Evolutionary conservation across 35 echinoderm and acorn worm genomes (phyloP), one percentile per base, ranked within the genome.

Genomic region (Apostichopus japonicus): DNA sequence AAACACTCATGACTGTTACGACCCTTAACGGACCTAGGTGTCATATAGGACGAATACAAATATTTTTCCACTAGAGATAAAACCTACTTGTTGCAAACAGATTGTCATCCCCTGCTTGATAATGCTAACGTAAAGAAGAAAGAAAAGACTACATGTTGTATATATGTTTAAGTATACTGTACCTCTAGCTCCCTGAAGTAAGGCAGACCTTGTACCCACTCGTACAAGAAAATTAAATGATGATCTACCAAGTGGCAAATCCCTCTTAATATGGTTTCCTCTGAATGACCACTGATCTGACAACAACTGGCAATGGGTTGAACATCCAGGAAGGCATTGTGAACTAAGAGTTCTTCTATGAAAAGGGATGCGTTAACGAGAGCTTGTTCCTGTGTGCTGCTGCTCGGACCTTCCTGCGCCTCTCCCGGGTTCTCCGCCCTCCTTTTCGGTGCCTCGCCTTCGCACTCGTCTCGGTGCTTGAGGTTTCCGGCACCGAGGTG

Each of bases 161-260:
- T 44, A 44, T 44, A 44, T 44, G 33, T 44, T 44, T 0, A 44
- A 44, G 33, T 44, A 44, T 44, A 44, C 33, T 67, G 11, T 86
- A 98, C 96, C 96, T 92, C 91, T 56, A 95, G 59, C 24, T 98
- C 92, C 62, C 90, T 91, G 77, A 90, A 92, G 73, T 87, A 83
- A 10, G 96, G 94, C 80, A 98, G 55, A 25, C 57, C 84, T 14
- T 87, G 67, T 10, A 80, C 83, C 96, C 96, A 98, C 24, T 63
- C 56, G 56, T 91, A 80, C 55, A 98, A 16, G 16, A 82, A 79
- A 78, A 73, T 23, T 21, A 95, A 80, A 53, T 79, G 65, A 79
- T 98, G 96, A 53, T 98, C 90, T 23, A 93, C 51, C 13, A 95
- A 14, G 72, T 95, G 94, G 25, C 88, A 88, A 51, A 91, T 53